Base-by-base conservation (phyloP, 2,888 invertebrate genomes). In the Drosophila quinaria region DNA sequence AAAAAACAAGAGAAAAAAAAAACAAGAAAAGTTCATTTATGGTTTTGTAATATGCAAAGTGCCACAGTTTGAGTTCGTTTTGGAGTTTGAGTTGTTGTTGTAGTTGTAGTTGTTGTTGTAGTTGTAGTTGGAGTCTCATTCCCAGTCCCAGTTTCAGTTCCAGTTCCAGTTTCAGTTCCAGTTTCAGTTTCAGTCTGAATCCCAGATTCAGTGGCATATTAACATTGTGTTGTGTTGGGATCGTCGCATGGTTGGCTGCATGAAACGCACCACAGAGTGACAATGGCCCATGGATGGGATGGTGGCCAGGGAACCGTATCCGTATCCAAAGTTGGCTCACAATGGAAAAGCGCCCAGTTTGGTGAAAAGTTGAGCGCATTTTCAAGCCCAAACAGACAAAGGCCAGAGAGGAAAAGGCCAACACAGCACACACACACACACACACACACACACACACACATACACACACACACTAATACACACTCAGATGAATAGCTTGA, bases 241-340 rank as follows among this genome's bases (percentile, higher is more conserved):
- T 80, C 71, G 70, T 81, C 73, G 76, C 81, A 81, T 81, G 80
- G 66, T 78, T 81, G 69, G 81, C 64, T 80, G 81, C 81, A 78
- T 80, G 80, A 62, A 80, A 80, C 80, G 80, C 80, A 80, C 81
- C 76, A 76, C 55, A 76, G 78, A 80, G 70, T 80, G 80, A 81
- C 80, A 78, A 80, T 81, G 68, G 80, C 62, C 78, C 75, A 70
- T 68, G 77, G 76, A 65, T 75, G 72, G 63, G 76, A 65, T 75
- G 72, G 63, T 69, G 62, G 66, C 69, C 76, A 80, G 76, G 69
- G 77, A 80, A 80, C 69, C 80, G 78, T 80, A 73, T 70, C 78
- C 79, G 68, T 58, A 79, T 75, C 77, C 77, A 78, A 70, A 80
- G 50, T 68, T 78, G 70, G 76, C 67, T 54, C 66, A 77, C 78